phyloP scores from a whole-genome alignment of 2,888 invertebrate genomes.

The Dicycla oo region DNA sequence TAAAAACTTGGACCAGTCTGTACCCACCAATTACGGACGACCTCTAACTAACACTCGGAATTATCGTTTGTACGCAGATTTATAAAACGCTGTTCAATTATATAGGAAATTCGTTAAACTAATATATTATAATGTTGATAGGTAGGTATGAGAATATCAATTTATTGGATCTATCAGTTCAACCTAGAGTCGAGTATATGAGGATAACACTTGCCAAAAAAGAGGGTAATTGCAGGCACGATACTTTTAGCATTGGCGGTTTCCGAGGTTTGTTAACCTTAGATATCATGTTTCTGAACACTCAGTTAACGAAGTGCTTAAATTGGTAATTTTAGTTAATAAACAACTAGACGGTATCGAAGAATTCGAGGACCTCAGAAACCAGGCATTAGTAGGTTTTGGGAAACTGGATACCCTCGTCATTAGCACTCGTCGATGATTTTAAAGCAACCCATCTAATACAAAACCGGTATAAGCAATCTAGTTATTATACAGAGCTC shows the following conservation, averaged over 20 bases:
- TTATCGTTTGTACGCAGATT: slow-evolving; percentile 37
- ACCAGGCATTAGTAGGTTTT: neutral
- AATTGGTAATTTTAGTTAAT: too few relatives aligned
- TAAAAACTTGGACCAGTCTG: slow-evolving; percentile 46
- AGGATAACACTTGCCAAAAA: neutral
- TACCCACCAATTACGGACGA: slow-evolving; percentile 67
- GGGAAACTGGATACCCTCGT: neutral
- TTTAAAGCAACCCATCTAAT: neutral
- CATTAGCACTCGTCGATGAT: neutral
- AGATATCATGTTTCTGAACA: neutral
- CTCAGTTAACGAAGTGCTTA: neutral
- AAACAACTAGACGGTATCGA: neutral
- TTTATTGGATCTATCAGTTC: neutral
- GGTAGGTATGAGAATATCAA: slow-evolving; percentile 23
- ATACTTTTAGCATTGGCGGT: too few relatives aligned
- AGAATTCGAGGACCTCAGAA: neutral
- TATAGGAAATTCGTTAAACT: slow-evolving; percentile 33
- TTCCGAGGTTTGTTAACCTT: neutral
- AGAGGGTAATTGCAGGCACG: neutral
- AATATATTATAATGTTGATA: slow-evolving; percentile 40
- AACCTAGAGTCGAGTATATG: neutral
- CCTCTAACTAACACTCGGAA: slow-evolving; percentile 60
- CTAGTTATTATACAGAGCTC: neutral
- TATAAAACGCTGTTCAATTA: slow-evolving; percentile 44
- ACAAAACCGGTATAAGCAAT: neutral